Evolutionary conservation across 2,113 vertebrate genomes (phyloP).

Genomic region (Bubo bubo): DNA sequence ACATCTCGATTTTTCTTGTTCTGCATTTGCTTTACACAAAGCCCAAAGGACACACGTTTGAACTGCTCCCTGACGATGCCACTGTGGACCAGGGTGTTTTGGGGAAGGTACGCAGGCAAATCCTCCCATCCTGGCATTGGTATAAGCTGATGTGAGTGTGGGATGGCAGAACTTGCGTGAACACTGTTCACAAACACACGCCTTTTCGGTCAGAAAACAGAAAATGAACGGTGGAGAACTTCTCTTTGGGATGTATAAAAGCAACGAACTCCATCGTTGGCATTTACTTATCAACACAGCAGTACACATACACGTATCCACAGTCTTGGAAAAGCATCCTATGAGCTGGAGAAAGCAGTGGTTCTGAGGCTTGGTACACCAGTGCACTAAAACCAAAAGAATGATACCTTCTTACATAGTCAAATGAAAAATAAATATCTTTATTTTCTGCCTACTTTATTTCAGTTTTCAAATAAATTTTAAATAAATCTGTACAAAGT

Average conservation of each 20-base stretch:
- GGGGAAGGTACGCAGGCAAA: conserved; percentile 53
- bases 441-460: conserved; percentile 85
- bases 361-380: conserved; percentile 68
- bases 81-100: conserved; percentile 36
- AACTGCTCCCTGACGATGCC: conserved; percentile 57
- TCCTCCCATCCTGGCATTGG: conserved; percentile 45
- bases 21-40: conserved; percentile 60
- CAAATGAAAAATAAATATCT: conserved; percentile 85
- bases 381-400: conserved; percentile 78
- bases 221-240: conserved; percentile 53
- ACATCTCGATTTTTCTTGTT: conserved; percentile 55
- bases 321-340: conserved; percentile 60
- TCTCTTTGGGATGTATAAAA: conserved; percentile 68
- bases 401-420: conserved; percentile 80
- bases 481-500: conserved; percentile 85
- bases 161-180: conserved; percentile 47
- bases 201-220: conserved; percentile 60
- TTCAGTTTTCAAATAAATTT: conserved; percentile 83
- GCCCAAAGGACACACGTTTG: conserved; percentile 59
- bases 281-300: conserved; percentile 61
- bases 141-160: conserved; percentile 57
- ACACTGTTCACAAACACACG: conserved; percentile 58
- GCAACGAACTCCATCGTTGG: conserved; percentile 62
- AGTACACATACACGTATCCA: conserved; percentile 59
- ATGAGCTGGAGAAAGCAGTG: conserved; percentile 67